Base-by-base conservation (phyloP, 2,113 vertebrate genomes). In the Sciurus niger region DNA sequence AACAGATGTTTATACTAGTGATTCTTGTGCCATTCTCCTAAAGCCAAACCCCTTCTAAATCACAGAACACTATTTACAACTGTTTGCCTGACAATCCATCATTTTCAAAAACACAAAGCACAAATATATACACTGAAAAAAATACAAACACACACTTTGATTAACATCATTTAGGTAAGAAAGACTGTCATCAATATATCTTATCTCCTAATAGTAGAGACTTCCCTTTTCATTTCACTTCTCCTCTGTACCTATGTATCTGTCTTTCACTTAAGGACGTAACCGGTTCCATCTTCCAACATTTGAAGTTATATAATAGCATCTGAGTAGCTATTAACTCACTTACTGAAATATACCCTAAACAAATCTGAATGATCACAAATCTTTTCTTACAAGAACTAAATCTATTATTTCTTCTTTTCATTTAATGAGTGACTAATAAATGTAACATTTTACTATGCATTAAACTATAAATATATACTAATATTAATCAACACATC, bases 21-120 rank as follows among this genome's bases (percentile, higher is more conserved):
- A 83, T 72, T 90, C 28, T 34, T 83, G 11, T 80, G 17, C 30
- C 24, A 43, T 53, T 67, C 60, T 83, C 24, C 90, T 72, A 53
- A 92, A 94, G n/a, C 34, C 40, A 86, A 28, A 74, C 5, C 3
- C 9, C 28, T 92, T 82, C 32, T 51, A 74, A 93, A 76, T 94
- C 65, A 97, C 2, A 94, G n/a, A 88, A 85, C 17, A 11, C 3
- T 73, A 60, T 78, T 94, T 89, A 7, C 60, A 95, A 53, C 25
- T 89, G 37, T 55, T 82, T 73, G 77, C 6, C 28, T 10, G 4
- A 95, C 34, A 89, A 17, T 73, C 4, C 48, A 22, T 94, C 63
- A 95, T 84, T 96, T 92, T 74, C 55, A 89, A 96, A 95, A n/a
- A n/a, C 87, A 63, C 77, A 77, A 86, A 63, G 24, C 43, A 79